Conservation (phyloP, 2,888 invertebrate genomes). For the Chrysina gloriosa region DNA sequence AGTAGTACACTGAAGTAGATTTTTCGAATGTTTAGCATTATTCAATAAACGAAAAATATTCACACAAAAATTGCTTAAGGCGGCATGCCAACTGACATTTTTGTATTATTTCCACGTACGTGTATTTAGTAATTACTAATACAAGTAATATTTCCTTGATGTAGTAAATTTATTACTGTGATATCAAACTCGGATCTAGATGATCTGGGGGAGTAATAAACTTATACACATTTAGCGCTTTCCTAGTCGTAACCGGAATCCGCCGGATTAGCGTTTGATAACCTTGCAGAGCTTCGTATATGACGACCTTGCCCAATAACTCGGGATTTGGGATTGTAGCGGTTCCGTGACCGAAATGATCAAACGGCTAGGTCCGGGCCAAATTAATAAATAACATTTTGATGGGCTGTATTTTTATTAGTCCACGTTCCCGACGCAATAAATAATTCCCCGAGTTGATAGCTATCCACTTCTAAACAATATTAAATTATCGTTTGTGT, state of each 20-base stretch:
- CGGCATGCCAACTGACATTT: no score
- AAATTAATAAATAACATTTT: conserved; percentile 23
- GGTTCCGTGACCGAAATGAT: conserved; percentile 22
- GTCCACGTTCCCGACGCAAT: neutral
- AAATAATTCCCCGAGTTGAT: conserved; percentile 6
- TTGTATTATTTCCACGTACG: no score
- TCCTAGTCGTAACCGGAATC: neutral
- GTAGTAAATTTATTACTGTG: no score
- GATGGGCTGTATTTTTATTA: conserved; percentile 7
- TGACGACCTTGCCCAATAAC: conserved; percentile 20
- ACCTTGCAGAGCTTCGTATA: neutral
- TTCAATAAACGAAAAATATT: no score
- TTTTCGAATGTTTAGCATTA: no score
- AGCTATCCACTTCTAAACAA: neutral
- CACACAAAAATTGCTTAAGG: no score
- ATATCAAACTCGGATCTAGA: no score
- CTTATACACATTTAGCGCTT: neutral
- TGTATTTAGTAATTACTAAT: no score
- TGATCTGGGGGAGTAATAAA: neutral
- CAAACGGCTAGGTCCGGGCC: conserved; percentile 4
- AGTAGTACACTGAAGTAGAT: no score
- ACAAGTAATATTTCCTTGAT: no score
- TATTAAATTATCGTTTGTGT: neutral
- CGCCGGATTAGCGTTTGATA: conserved; percentile 1
- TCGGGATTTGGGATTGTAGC: conserved; percentile 9